Evolutionary conservation across 2,888 invertebrate species (phyloP).

Genomic region (Trachelus tabidus): DNA sequence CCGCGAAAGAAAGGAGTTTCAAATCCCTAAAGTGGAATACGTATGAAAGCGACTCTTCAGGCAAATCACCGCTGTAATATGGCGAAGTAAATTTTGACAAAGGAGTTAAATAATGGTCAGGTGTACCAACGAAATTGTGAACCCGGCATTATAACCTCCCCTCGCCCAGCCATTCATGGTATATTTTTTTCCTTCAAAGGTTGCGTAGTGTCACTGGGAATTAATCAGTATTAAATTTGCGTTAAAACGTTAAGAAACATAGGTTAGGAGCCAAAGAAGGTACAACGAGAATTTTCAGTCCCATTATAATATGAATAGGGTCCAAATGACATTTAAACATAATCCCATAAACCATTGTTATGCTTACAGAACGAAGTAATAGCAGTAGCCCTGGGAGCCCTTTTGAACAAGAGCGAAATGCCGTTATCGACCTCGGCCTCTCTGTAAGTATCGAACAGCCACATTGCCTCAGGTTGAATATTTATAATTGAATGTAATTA

Average conservation of each 20-base stretch:
- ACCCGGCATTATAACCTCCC: background rate
- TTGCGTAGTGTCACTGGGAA: background rate
- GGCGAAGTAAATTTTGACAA: background rate
- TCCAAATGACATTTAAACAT: slow-evolving; percentile 24
- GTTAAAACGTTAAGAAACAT: slow-evolving; percentile 9
- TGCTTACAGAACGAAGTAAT: slow-evolving; percentile 60
- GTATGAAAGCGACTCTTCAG: background rate
- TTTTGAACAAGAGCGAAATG: slow-evolving; percentile 50
- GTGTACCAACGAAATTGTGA: background rate
- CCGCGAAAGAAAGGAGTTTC: background rate
- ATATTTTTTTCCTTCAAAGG: background rate
- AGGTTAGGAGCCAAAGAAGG: slow-evolving; percentile 25
- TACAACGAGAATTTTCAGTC: slow-evolving; percentile 21
- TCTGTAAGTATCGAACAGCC: slow-evolving; percentile 51
- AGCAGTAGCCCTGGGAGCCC: slow-evolving; percentile 51
- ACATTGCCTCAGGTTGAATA: background rate
- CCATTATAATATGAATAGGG: slow-evolving; percentile 24
- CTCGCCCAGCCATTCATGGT: background rate
- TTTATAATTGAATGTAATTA: background rate
- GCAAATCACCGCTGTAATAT: background rate
- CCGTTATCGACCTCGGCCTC: slow-evolving; percentile 45
- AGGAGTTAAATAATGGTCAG: background rate
- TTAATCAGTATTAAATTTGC: background rate
- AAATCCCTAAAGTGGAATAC: background rate
- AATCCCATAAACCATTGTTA: slow-evolving; percentile 31